Base-by-base conservation (phyloP, 1,140 invertebrate genomes). In the Ladona fulva region DNA sequence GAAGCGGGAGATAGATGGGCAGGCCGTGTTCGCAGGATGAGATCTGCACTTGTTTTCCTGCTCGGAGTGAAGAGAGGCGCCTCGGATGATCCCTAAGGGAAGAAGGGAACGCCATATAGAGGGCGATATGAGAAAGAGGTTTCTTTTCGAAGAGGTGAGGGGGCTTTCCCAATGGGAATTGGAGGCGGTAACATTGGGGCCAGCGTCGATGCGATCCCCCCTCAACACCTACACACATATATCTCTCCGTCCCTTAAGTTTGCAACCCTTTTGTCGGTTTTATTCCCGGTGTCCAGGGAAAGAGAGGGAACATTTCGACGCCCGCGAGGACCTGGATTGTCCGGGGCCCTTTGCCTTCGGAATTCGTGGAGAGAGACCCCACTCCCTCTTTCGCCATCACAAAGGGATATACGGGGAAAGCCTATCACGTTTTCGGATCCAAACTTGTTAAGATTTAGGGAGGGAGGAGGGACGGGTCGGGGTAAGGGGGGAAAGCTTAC, bases 401-500 rank as follows among this genome's bases (percentile, higher is more conserved):
- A 22, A 66, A 66, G 52, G 52, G 52, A 66, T 66, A 66, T 66
- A 66, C 52, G 52, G 52, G 12, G 52, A 66, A 66, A 22, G n/a
- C 52, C 52, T 66, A 66, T 66, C 52, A 66, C 52, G 52, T 12
- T 3, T 66, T 66, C 52, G 52, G 52, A 66, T 66, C 52, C 3
- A 66, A 66, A 66, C 52, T 66, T 66, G 52, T 66, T 66, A 66
- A 66, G 52, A 66, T 66, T 66, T 66, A 66, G 52, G 52, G 52
- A 16, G 52, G 52, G 52, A 3, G 1, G 52, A 66, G 52, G 52
- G 14, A 19, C 10, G 10, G 44, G 44, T 11, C 44, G 44, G 44
- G 19, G 44, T 10, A 52, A 52, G 19, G 3, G 52, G 52, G 52
- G 52, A 6, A 66, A 66, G 52, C 52, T 66, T 66, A 66, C 52